A percentile compares a stretch with the other conserved stretches of the same genome.
These are phyloP conservation scores for Microtus richardsoni DNA, from an alignment of 2,113 vertebrate genomes.

Conservation along the genomic window DNA sequence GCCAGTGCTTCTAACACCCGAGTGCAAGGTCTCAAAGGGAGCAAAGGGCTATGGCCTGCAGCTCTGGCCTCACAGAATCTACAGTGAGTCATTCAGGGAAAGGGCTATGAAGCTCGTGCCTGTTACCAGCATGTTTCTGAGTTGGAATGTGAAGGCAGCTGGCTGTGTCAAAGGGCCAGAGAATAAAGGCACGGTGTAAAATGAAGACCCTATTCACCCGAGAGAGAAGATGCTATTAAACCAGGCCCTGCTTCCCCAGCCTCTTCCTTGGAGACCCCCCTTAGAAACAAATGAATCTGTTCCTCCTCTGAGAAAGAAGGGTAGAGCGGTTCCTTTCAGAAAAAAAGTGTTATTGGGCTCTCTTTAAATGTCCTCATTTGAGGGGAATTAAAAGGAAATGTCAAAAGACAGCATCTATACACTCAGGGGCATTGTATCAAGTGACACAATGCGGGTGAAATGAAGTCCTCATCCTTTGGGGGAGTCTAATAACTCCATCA, in stretches of 20 bases:
- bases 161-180: conserved; percentile 88
- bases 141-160: conserved; percentile 87
- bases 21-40: conserved; percentile 43
- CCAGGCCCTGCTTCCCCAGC: conserved; percentile 67
- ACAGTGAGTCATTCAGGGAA: conserved; percentile 83
- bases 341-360: conserved; percentile 60
- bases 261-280: conserved; percentile 63
- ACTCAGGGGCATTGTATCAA: neutral
- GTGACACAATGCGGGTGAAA: neutral
- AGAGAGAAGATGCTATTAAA: conserved; percentile 81
- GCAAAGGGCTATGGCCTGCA: conserved; percentile 41
- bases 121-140: conserved; percentile 87
- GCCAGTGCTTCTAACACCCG: neutral
- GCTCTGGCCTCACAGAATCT: conserved; percentile 73
- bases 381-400: conserved; percentile 40
- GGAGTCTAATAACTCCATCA: conserved; percentile 24
- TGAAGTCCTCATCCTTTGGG: neutral
- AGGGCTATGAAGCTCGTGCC: conserved; percentile 87
- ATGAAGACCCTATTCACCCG: conserved; percentile 84
- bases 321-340: conserved; percentile 40
- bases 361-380: conserved; percentile 61
- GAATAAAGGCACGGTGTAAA: conserved; percentile 89
- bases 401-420: neutral
- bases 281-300: conserved; percentile 67
- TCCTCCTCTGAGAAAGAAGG: conserved; percentile 39